These are phyloP conservation scores for Drosophila cracens DNA, from an alignment of 2,888 invertebrate genomes.

Conservation along the genomic window DNA sequence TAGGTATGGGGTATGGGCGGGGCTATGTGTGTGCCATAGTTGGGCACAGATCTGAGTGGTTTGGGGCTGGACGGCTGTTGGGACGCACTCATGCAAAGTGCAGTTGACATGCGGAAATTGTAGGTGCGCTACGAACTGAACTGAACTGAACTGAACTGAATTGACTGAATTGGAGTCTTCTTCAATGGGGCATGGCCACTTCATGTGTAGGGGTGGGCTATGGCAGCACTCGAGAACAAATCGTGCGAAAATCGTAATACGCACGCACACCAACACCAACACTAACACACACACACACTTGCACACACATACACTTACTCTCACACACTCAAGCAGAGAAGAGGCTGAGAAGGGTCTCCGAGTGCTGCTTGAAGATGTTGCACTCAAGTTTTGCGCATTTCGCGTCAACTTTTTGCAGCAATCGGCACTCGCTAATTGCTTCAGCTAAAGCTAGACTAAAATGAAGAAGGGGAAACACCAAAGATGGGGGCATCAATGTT, in stretches of 20 bases:
- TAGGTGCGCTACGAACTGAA: constrained; percentile 60
- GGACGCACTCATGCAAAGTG: constrained; percentile 79
- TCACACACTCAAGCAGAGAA: neutral
- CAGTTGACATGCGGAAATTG: constrained; percentile 81
- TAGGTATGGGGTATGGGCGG: neutral
- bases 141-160: constrained; percentile 16
- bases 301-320: neutral
- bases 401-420: constrained; percentile 27
- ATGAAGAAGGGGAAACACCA: neutral
- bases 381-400: constrained; percentile 53
- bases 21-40: neutral
- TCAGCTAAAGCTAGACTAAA: neutral
- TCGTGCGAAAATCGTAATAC: constrained; percentile 64
- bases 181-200: constrained; percentile 65
- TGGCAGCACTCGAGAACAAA: constrained; percentile 51
- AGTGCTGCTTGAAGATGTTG: constrained; percentile 29
- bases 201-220: neutral
- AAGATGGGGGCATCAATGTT: neutral
- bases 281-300: constrained; percentile 1
- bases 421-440: constrained; percentile 44
- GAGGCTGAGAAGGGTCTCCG: constrained; percentile 4
- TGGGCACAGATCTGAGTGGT: neutral
- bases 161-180: constrained; percentile 52
- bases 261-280: constrained; percentile 39
- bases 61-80: neutral